Evolutionary conservation across 2,797 vertebrate genomes (phyloP).

Genomic region (Pogonophryne albipinna): DNA sequence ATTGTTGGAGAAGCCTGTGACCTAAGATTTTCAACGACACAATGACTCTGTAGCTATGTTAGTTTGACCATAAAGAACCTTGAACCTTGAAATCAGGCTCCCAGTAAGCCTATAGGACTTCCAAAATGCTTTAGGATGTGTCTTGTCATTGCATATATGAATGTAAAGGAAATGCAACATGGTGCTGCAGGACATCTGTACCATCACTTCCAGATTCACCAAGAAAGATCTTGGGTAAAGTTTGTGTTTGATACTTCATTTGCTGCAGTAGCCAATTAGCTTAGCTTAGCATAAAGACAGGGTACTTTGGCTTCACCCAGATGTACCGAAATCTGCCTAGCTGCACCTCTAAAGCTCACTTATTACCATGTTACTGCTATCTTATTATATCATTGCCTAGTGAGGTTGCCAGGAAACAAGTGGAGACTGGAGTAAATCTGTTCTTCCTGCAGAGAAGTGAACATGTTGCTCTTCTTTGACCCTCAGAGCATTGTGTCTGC

Average conservation of each 20-base stretch:
- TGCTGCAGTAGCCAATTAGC: neutral
- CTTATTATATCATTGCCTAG: too few species aligned
- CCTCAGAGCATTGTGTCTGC: neutral
- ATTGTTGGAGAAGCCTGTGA: too few species aligned
- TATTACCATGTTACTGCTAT: too few species aligned
- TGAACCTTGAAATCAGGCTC: neutral
- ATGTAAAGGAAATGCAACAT: neutral
- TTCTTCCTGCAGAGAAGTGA: neutral
- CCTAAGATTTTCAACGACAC: too few species aligned
- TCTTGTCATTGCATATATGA: neutral
- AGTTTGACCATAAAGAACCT: too few species aligned
- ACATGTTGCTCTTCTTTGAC: neutral
- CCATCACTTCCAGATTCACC: neutral
- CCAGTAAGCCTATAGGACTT: slow-evolving; percentile 3
- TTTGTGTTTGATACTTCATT: neutral
- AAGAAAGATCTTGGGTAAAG: neutral
- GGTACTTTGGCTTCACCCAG: too few species aligned
- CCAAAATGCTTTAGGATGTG: slow-evolving; percentile 9
- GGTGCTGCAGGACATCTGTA: neutral
- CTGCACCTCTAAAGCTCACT: too few species aligned
- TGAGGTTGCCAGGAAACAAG: neutral
- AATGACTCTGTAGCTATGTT: too few species aligned
- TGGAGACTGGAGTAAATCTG: neutral
- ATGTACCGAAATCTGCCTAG: neutral
- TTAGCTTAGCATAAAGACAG: slow-evolving; percentile 1